Base-by-base conservation (phyloP, 2,113 vertebrate genomes). In the Nibea coibor region DNA sequence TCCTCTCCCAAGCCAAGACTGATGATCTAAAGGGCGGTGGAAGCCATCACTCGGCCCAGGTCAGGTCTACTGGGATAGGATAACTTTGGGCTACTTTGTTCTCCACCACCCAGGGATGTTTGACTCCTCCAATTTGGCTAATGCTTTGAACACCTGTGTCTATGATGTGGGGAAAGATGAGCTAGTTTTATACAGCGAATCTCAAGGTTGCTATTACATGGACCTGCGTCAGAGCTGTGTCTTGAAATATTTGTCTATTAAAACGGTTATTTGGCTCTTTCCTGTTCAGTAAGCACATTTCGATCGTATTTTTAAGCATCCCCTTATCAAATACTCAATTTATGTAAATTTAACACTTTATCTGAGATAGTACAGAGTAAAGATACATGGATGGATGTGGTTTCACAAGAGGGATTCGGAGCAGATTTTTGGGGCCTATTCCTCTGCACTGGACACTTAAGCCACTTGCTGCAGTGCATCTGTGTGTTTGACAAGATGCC, bases 141-240 rank as follows among this genome's bases (percentile, higher is more conserved):
- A 91, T 84, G 81, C 53, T 82, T 72, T 68, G 61, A 87, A 72
- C 77, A 86, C 80, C 82, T 82, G 84, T 62, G 42, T 17, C 47
- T 47, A 19, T 14, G 11, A 24, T 39, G 17, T 72, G 57, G 24
- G 48, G 35, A 58, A 20, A 62, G 17, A 43, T 59, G 53, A 57
- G 59, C 51, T 42, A 10, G 48, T 26, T 78, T 76, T 64, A 56
- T 28, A 26, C 19, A 35, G 53, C 0, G 5, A 31, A 26, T 57
- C 66, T 28, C 4, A 24, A 15, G 31, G 39, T 59, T 73, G 50
- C 53, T 53, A 50, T 66, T 62, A 53, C n/a, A 43, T 43, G n/a
- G n/a, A 58, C 51, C 24, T 24, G 28, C 43, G 28, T 53, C 20
- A 66, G 17, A 39, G 17, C 10, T 66, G 20, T 42, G n/a, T 42